Evolutionary conservation across 2,888 invertebrate genomes (phyloP), one percentile per base, ranked within the genome.

Genomic region (Dusona sp.): DNA sequence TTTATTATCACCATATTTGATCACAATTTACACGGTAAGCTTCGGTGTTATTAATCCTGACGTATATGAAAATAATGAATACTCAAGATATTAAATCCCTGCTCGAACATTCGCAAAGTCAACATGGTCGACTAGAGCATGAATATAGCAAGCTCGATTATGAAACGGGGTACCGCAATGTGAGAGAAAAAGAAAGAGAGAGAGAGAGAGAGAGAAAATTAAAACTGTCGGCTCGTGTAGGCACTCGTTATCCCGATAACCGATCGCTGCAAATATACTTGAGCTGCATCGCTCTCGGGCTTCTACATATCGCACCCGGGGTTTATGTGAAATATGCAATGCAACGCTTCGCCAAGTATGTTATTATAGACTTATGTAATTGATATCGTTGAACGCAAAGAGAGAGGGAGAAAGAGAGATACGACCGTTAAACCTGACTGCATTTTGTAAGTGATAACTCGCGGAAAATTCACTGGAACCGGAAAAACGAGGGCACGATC

Each of bases 351-450:
- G 70, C 57, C 79, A 83, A 83, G 70, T 82, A 79, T 79, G 82
- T 75, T 83, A 82, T 79, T 83, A 75, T 68, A 54, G 79, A 86
- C 79, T 86, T 83, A 72, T 83, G 85, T 83, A 83, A 86, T 86
- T 85, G 81, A 82, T 85, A 82, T 82, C 78, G 67, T 75, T 80
- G 25, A 78, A 48, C 29, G 75, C n/a, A 45, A 16, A 48, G 65
- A 22, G 36, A 54, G 68, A 38, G 64, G 54, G 80, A 67, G 42
- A 72, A 29, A 74, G 77, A 54, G 45, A 68, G 68, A 79, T 25
- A 67, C 29, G 72, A 73, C 7, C 38, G 42, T 68, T 38, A 54
- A 74, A 68, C 54, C 74, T 81, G 73, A 57, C 54, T 42, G 67
- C 54, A 42, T 67, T 67, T 81, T 65, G 48, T 51, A 25, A 80